Evolutionary conservation across 2,888 invertebrate species (phyloP).

Genomic region (Drosophila rellima): DNA sequence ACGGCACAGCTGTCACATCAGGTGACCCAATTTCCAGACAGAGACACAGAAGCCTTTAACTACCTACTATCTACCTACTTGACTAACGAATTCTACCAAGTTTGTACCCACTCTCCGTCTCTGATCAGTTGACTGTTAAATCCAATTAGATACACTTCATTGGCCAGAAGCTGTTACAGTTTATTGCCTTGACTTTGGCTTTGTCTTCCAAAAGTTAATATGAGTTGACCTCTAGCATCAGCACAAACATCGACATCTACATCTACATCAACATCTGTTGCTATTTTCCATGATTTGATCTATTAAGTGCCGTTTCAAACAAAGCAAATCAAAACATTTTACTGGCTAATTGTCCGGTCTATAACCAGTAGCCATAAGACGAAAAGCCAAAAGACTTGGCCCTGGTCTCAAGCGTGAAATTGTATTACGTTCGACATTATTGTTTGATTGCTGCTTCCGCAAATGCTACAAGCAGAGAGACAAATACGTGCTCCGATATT

Average conservation of each 20-base stretch:
- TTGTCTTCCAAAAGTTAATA: constrained; percentile 42
- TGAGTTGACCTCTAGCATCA: constrained; percentile 52
- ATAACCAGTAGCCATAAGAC: constrained; percentile 53
- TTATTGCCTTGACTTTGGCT: constrained; percentile 62
- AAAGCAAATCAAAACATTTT: constrained; percentile 61
- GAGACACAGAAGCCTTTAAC: constrained; percentile 1
- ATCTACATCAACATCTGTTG: constrained; percentile 28
- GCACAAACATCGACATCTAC: background rate
- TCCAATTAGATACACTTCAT: constrained; percentile 55
- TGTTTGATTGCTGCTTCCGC: constrained; percentile 62
- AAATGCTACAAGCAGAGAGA: constrained; percentile 31
- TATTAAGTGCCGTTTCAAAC: constrained; percentile 54
- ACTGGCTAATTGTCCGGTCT: constrained; percentile 55
- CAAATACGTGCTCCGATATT: constrained; percentile 55
- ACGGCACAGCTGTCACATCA: constrained; percentile 44
- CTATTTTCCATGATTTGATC: constrained; percentile 48
- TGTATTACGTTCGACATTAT: constrained; percentile 55
- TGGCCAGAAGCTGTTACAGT: constrained; percentile 56
- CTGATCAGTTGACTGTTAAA: constrained; percentile 40
- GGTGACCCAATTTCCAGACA: constrained; percentile 46
- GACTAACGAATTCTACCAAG: too few species aligned
- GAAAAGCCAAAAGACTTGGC: constrained; percentile 53
- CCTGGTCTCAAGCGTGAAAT: constrained; percentile 64
- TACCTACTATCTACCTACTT: background rate
- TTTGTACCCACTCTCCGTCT: background rate